These are phyloP conservation scores for Heliconius himera DNA, from an alignment of 1,140 invertebrate genomes.

Conservation along the genomic window DNA sequence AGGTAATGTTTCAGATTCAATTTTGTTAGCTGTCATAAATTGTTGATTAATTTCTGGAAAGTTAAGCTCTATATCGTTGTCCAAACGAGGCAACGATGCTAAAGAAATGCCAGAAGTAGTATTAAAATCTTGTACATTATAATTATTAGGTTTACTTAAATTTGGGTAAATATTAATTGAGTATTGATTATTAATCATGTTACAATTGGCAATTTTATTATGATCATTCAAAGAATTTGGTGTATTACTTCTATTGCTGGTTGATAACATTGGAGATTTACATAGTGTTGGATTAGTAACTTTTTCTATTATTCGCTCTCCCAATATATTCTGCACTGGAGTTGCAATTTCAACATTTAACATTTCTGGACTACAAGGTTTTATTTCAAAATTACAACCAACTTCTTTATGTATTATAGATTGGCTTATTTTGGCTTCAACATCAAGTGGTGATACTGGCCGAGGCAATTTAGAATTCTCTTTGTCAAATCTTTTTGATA, in stretches of 20 bases:
- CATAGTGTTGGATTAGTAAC: conserved; percentile 59
- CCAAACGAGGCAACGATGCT: conserved; percentile 71
- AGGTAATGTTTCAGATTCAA: conserved; percentile 46
- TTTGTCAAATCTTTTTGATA: conserved; percentile 46
- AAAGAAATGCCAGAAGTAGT: conserved; percentile 70
- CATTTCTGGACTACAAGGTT: conserved; percentile 78
- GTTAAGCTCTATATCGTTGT: conserved; percentile 76
- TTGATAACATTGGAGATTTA: conserved; percentile 48
- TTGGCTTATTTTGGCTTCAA: conserved; percentile 81
- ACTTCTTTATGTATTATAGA: conserved; percentile 81
- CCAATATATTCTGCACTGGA: conserved; percentile 64
- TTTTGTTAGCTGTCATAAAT: conserved; percentile 76
- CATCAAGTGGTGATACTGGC: conserved; percentile 75
- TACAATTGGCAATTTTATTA: conserved; percentile 60
- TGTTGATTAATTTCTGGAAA: conserved; percentile 79
- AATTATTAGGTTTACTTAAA: conserved; percentile 51
- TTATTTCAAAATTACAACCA: conserved; percentile 81
- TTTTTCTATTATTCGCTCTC: conserved; percentile 73
- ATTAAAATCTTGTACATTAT: conserved; percentile 68
- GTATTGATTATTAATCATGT: conserved; percentile 61
- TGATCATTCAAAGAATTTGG: conserved; percentile 34
- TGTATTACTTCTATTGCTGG: conserved; percentile 40
- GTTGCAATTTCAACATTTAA: conserved; percentile 73
- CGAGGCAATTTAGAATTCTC: conserved; percentile 47
- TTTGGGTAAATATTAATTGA: conserved; percentile 41